Conservation (phyloP, 2,113 vertebrate genomes). For the Tachuris rubrigastra region DNA sequence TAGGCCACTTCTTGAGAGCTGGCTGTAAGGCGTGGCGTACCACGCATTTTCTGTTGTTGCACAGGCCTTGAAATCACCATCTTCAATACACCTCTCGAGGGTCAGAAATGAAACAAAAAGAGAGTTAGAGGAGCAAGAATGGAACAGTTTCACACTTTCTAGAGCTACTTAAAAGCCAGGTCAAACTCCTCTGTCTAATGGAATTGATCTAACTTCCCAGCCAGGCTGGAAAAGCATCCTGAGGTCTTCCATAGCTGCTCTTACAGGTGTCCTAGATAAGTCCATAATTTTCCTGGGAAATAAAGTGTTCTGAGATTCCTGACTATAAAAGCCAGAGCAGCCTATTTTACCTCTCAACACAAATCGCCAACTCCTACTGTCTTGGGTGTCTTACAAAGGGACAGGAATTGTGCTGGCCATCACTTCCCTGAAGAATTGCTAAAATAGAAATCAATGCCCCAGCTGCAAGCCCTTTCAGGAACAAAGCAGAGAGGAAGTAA, state of each 20-base stretch:
- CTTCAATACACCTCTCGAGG: background rate
- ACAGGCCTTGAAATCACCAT: background rate
- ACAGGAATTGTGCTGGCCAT: conserved; percentile 2
- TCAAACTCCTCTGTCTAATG: background rate
- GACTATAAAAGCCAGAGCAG: background rate
- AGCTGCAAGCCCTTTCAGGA: conserved; percentile 46
- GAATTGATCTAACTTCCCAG: background rate
- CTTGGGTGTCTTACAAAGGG: conserved; percentile 37
- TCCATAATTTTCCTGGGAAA: background rate
- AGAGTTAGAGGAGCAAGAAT: conserved; percentile 16
- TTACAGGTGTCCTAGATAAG: conserved; percentile 15
- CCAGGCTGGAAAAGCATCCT: background rate
- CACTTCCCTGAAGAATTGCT: background rate
- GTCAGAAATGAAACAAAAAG: background rate
- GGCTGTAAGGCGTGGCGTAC: background rate
- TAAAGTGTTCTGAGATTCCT: background rate
- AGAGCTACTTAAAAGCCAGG: background rate
- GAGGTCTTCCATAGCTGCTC: background rate
- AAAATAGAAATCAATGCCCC: conserved; percentile 49
- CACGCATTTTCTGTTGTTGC: background rate
- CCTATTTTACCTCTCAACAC: background rate
- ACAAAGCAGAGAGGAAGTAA: background rate
- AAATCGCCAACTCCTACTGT: background rate
- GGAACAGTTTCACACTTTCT: background rate
- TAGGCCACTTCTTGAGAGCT: conserved; percentile 61